A percentile compares a stretch with the other conserved stretches of the same genome.
These are phyloP conservation scores for Rhodeus uyekii DNA, from an alignment of 2,797 vertebrate genomes.

Conservation along the genomic window DNA sequence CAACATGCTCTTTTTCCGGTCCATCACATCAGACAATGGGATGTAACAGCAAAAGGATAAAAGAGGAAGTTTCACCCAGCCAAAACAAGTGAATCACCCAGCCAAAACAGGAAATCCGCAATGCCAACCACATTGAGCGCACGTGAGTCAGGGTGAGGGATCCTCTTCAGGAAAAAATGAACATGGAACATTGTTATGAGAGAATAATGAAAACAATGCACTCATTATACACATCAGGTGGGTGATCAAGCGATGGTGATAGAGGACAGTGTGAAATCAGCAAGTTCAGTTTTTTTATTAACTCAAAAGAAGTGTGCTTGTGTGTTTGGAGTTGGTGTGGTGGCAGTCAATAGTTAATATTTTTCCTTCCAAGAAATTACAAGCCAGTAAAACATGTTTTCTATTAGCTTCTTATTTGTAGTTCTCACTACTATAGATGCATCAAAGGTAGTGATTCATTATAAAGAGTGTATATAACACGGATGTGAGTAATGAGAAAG, in stretches of 20 bases:
- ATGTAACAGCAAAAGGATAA: slow-evolving; percentile 16
- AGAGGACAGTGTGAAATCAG: slow-evolving; percentile 14
- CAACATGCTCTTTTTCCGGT: background rate
- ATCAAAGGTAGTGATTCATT: background rate
- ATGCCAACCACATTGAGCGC: background rate
- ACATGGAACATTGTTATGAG: slow-evolving; percentile 46
- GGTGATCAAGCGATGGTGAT: slow-evolving; percentile 13
- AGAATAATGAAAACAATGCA: slow-evolving; percentile 32
- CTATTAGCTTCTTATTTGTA: background rate
- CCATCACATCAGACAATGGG: slow-evolving; percentile 15
- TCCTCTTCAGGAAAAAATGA: slow-evolving; percentile 47
- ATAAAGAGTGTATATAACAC: background rate
- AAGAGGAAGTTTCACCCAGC: slow-evolving; percentile 39
- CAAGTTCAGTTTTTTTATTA: slow-evolving; percentile 13
- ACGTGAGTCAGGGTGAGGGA: slow-evolving; percentile 41
- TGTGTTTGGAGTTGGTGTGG: background rate
- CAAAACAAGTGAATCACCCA: slow-evolving; percentile 41
- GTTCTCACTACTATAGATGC: background rate
- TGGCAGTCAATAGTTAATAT: background rate
- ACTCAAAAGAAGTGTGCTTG: background rate
- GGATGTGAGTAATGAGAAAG: background rate
- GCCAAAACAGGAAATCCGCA: slow-evolving; percentile 38
- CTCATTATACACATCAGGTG: slow-evolving; percentile 21
- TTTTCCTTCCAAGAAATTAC: background rate
- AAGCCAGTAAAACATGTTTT: background rate